Conservation (phyloP, 2,113 vertebrate genomes). For the Brienomyrus brachyistius region DNA sequence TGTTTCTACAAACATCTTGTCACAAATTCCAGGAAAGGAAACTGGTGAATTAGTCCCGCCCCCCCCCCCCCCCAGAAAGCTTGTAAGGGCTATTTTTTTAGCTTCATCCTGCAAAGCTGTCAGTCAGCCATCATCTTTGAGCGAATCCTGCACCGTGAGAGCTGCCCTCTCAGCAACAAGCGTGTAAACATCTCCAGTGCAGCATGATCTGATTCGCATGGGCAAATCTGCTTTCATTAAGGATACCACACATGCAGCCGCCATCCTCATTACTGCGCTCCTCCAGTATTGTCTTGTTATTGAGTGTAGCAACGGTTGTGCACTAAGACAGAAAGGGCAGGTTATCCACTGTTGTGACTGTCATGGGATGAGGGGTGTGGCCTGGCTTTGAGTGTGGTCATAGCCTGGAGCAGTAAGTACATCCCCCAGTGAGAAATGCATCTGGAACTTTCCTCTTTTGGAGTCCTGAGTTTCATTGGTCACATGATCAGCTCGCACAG, state of each 20-base stretch:
- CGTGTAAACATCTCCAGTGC: background rate
- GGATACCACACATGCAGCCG: background rate
- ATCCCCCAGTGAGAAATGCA: background rate
- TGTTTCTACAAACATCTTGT: background rate
- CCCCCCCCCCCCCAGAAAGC: background rate
- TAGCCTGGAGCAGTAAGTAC: background rate
- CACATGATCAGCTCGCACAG: background rate
- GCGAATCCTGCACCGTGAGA: background rate
- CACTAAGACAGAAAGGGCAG: background rate
- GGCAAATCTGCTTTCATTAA: background rate
- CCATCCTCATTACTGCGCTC: background rate
- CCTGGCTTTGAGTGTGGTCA: background rate
- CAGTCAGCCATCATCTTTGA: background rate
- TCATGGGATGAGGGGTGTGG: background rate
- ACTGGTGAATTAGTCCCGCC: background rate
- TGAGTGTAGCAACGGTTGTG: background rate
- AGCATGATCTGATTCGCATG: background rate
- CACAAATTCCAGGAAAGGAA: background rate
- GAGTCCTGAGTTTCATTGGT: background rate
- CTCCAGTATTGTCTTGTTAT: background rate
- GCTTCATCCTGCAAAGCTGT: background rate
- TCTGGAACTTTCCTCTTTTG: background rate
- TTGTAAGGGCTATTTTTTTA: background rate
- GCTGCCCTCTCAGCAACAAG: background rate
- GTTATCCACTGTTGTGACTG: background rate